Conservation (phyloP, 2,888 invertebrate species). For the Anoplius nigerrimus region DNA sequence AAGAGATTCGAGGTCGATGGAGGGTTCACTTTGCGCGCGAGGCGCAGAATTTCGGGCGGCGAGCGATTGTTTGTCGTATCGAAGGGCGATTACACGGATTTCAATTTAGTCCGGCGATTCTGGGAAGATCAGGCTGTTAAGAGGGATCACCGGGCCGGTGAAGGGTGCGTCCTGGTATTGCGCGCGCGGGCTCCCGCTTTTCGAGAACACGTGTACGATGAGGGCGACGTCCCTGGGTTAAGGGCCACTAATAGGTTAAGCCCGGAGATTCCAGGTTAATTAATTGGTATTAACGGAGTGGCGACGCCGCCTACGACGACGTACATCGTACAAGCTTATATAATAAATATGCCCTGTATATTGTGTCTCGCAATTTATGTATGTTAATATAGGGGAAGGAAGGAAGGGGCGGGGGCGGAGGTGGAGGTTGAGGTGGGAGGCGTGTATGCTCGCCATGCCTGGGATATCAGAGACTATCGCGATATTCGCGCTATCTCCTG, state of each 20-base stretch:
- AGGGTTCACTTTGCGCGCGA: no score
- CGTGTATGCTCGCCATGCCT: no score
- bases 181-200: conserved; percentile 14
- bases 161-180: conserved; percentile 52
- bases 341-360: no score
- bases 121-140: conserved; percentile 40
- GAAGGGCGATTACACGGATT: conserved; percentile 31
- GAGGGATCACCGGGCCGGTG: conserved; percentile 47
- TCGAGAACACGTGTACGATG: conserved; percentile 6
- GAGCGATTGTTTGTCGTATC: no score
- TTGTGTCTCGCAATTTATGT: no score
- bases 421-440: no score
- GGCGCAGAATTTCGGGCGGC: no score
- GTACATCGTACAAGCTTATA: no score
- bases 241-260: conserved; percentile 51
- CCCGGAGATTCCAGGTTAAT: conserved; percentile 55
- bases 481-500: no score
- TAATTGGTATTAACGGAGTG: conserved; percentile 54
- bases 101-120: conserved; percentile 42
- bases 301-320: conserved; percentile 22
- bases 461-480: no score
- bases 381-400: neutral
- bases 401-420: neutral
- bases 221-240: conserved; percentile 30
- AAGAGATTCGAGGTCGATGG: no score